phyloP scores from a whole-genome alignment of 2,113 vertebrate genomes.

The Polypterus bichir region DNA sequence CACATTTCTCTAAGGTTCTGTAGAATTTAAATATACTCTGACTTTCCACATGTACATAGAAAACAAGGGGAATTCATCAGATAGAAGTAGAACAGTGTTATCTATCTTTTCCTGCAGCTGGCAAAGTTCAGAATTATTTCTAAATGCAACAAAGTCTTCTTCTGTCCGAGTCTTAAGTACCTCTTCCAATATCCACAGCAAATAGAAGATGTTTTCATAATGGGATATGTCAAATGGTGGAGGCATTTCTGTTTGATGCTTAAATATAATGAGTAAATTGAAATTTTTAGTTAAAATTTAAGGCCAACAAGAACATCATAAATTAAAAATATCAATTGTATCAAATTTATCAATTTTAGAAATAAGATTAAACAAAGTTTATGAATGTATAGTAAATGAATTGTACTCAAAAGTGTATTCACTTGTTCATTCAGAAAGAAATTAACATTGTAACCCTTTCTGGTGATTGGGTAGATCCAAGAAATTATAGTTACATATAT shows the following conservation, averaged over 20 bases:
- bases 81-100: slow-evolving; percentile 47
- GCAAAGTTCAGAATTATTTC: slow-evolving; percentile 23
- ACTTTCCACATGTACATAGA: slow-evolving; percentile 70
- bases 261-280: slow-evolving; percentile 8
- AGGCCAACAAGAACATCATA: no score
- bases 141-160: slow-evolving; percentile 9
- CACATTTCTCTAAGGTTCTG: slow-evolving; percentile 18
- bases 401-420: no score
- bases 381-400: no score
- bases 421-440: no score
- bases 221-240: slow-evolving; percentile 38
- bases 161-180: slow-evolving; percentile 41
- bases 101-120: slow-evolving; percentile 54
- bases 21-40: slow-evolving; percentile 42
- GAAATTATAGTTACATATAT: no score
- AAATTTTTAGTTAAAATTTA: no score
- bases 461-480: no score
- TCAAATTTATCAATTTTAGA: no score
- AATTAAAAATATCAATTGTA: no score
- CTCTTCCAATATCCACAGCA: slow-evolving; percentile 62
- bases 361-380: no score
- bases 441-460: no score
- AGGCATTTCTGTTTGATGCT: slow-evolving; percentile 29
- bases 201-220: slow-evolving; percentile 67
- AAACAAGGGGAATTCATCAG: slow-evolving; percentile 73